These are phyloP conservation scores for Rhopalosiphum nymphaeae DNA, from an alignment of 2,888 invertebrate species.

Conservation along the genomic window DNA sequence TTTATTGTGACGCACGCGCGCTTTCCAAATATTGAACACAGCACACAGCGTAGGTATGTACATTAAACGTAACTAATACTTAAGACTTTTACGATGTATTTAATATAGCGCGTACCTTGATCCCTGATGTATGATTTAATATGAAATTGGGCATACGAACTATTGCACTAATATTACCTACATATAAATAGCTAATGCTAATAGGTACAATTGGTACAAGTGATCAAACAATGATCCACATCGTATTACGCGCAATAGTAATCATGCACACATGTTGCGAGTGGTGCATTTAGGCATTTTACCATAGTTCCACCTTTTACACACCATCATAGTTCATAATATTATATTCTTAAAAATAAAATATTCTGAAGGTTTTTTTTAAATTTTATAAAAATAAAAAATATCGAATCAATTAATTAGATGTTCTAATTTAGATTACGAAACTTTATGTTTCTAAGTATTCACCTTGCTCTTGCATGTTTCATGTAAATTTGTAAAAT, in stretches of 20 bases:
- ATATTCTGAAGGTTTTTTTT: neutral
- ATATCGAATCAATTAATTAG: neutral
- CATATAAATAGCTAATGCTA: neutral
- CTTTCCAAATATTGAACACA: neutral
- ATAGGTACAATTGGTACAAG: neutral
- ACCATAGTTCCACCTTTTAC: neutral
- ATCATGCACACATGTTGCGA: neutral
- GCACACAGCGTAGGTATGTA: neutral
- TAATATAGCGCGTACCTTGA: neutral
- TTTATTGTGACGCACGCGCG: neutral
- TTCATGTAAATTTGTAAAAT: neutral
- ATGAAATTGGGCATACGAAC: neutral
- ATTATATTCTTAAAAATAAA: neutral
- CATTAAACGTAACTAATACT: neutral
- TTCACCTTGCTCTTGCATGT: neutral
- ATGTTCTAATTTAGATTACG: too few relatives aligned
- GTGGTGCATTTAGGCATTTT: conserved; percentile 1
- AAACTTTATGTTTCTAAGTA: neutral
- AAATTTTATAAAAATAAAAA: neutral
- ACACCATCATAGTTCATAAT: neutral
- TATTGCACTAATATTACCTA: neutral
- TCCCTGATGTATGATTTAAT: neutral
- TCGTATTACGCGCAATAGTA: neutral
- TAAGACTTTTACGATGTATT: neutral
- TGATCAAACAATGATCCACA: neutral